Conservation (phyloP, 2,797 vertebrate species). For the Perodicticus potto region DNA sequence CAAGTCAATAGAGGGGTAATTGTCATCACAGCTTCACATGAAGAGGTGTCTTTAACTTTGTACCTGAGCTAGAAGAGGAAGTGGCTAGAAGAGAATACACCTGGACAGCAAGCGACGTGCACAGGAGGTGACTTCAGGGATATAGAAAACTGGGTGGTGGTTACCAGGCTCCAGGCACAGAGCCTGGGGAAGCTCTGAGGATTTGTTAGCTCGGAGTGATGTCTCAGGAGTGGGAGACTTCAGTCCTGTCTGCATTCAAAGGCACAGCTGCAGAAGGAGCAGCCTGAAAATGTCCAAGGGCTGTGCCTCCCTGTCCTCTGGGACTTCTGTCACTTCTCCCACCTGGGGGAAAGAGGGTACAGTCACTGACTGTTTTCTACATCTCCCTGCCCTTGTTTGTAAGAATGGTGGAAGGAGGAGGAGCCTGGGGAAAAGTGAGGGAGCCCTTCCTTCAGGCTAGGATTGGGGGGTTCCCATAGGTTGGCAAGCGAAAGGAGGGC, state of each 20-base stretch:
- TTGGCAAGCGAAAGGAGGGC: neutral
- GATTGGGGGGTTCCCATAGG: neutral
- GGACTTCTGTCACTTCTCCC: neutral
- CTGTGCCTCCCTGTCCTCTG: neutral
- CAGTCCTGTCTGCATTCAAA: neutral
- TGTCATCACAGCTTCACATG: neutral
- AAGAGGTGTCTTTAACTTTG: neutral
- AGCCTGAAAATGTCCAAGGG: neutral
- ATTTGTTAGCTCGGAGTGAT: neutral
- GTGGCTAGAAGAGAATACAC: neutral
- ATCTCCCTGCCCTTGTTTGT: neutral
- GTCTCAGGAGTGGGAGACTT: neutral
- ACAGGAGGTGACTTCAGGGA: neutral
- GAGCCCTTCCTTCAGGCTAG: neutral
- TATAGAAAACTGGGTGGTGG: neutral
- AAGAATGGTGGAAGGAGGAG: neutral
- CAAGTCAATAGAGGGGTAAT: neutral
- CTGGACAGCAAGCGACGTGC: neutral
- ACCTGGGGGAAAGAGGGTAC: neutral
- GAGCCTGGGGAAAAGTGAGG: neutral
- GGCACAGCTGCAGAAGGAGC: neutral
- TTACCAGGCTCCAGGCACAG: neutral
- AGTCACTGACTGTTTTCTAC: neutral
- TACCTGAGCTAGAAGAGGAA: constrained; percentile 22
- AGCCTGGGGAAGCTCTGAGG: neutral